Evolutionary conservation across 2,797 vertebrate genomes (phyloP).

Genomic region (Amphiprion clarkii): DNA sequence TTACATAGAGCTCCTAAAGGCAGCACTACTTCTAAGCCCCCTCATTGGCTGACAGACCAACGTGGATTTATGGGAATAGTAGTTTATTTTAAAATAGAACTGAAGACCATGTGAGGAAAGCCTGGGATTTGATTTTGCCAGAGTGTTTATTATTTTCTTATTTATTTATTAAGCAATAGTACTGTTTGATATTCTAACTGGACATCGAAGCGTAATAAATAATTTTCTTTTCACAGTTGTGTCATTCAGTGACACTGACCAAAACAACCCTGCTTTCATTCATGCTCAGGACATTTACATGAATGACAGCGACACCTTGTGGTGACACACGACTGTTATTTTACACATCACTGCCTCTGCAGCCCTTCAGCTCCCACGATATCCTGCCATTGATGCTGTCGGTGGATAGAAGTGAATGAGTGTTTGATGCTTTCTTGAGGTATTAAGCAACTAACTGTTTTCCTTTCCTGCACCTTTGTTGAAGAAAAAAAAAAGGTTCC

Average conservation of each 20-base stretch:
- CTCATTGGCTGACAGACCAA: slow-evolving; percentile 3
- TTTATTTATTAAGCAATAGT: rapidly evolving
- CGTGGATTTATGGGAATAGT: slow-evolving; percentile 30
- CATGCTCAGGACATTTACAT: neutral
- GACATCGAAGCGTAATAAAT: neutral
- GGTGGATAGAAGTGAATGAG: no score
- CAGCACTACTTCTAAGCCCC: neutral
- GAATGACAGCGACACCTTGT: slow-evolving; percentile 43
- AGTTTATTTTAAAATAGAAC: slow-evolving; percentile 8
- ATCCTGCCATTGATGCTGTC: no score
- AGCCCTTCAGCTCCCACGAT: no score
- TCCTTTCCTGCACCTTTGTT: no score
- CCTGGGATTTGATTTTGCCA: neutral
- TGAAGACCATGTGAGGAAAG: neutral
- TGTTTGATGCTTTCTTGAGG: no score
- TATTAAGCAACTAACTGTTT: no score
- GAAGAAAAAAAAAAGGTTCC: no score
- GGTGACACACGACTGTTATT: neutral
- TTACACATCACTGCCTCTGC: no score
- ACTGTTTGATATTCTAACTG: neutral
- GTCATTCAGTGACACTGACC: neutral
- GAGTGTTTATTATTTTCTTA: neutral
- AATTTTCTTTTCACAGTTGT: neutral
- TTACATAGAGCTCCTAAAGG: slow-evolving; percentile 31
- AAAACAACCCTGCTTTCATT: neutral